Evolutionary conservation across 2,888 invertebrate species (phyloP), one percentile per base, ranked within the genome.

Genomic region (Cheilosia pagana): DNA sequence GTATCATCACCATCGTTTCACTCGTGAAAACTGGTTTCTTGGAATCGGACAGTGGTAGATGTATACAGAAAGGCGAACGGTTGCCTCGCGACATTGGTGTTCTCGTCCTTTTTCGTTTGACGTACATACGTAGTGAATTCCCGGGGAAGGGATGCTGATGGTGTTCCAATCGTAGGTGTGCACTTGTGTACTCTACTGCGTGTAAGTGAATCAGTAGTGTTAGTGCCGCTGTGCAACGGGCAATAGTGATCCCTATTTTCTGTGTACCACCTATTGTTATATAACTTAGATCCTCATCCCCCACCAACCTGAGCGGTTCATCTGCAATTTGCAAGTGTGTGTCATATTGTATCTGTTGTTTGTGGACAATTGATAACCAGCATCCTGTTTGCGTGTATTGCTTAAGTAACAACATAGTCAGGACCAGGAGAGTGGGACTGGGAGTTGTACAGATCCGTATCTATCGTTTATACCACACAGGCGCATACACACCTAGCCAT

Each of bases 51-150:
- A 14, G 12, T n/a, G 53, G 28, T 19, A 53, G 16, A 28, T 53
- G 19, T 53, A 43, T 8, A 8, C 57, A 35, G 48, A 48, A 57
- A 59, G 70, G 48, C 57, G 28, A 45, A 48, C 57, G 70, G 48
- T 57, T 70, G 57, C 57, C 70, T 70, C 16, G 57, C 35, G 57
- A n/a, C 57, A 14, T 70, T 70, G 57, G 28, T 57, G 48, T 57
- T 10, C 57, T 23, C 31, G 35, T 35, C 35, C 35, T 35, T 12
- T 35, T 35, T 12, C 12, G 57, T 48, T 41, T 28, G 25, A 21
- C 7, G 4, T 50, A 1, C 19, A 50, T 8, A 45, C 16, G n/a
- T 23, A 12, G 7, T 21, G 21, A 23, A 50, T 21, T 50, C 45
- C 50, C 50, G 53, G 28, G 53, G 16, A n/a, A 53, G 14, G 31